Evolutionary conservation across 2,797 vertebrate genomes (phyloP).

Genomic region (Carapus acus): DNA sequence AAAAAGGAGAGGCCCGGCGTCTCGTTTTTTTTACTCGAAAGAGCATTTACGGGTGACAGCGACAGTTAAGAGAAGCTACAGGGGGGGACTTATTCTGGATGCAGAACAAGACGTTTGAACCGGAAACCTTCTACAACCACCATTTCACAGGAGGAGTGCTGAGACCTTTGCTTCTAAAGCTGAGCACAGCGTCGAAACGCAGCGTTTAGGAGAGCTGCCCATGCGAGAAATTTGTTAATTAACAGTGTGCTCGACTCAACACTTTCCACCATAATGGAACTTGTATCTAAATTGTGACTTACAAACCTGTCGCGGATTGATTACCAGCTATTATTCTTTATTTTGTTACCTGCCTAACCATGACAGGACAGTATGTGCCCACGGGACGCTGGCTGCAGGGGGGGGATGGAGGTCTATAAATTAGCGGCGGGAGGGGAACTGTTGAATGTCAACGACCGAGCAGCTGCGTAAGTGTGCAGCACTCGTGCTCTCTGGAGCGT

Average conservation of each 20-base stretch:
- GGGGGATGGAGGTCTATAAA: slow-evolving; percentile 43
- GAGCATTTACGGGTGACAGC: slow-evolving; percentile 30
- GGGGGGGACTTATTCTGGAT: slow-evolving; percentile 35
- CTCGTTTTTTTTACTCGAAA: no score
- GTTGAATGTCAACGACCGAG: slow-evolving; percentile 20
- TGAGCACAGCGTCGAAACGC: slow-evolving; percentile 46
- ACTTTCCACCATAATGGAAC: slow-evolving; percentile 51
- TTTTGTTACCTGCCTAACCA: slow-evolving; percentile 51
- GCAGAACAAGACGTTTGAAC: slow-evolving; percentile 40
- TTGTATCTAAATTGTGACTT: slow-evolving; percentile 61
- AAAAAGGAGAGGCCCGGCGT: slow-evolving; percentile 18
- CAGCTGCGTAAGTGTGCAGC: slow-evolving; percentile 7
- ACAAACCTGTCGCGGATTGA: slow-evolving; percentile 54
- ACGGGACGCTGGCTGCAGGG: slow-evolving; percentile 27
- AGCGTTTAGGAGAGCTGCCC: slow-evolving; percentile 52
- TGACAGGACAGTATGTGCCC: slow-evolving; percentile 21
- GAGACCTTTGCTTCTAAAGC: slow-evolving; percentile 39
- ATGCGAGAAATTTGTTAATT: slow-evolving; percentile 68
- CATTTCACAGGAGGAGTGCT: slow-evolving; percentile 37
- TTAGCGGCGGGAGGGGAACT: neutral
- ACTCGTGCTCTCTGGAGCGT: neutral
- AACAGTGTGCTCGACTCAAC: slow-evolving; percentile 57
- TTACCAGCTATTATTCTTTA: slow-evolving; percentile 43
- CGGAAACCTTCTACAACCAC: slow-evolving; percentile 29
- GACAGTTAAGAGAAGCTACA: slow-evolving; percentile 36